Conservation (phyloP, 2,113 vertebrate genomes). For the Scortum barcoo region DNA sequence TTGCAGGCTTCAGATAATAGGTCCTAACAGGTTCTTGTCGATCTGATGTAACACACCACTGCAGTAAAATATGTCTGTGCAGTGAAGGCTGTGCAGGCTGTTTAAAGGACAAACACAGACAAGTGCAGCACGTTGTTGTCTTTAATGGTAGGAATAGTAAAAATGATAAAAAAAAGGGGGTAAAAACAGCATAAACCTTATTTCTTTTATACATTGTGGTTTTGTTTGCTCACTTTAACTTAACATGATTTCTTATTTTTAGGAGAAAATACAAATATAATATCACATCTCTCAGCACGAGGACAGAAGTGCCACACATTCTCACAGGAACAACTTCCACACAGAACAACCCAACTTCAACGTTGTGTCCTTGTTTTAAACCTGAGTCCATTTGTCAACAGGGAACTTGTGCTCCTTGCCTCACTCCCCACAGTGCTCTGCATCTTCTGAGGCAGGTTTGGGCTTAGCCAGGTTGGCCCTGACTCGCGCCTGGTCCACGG, state of each 20-base stretch:
- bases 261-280: constrained; percentile 5
- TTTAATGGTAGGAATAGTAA: constrained; percentile 13
- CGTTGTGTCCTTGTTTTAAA: not conserved
- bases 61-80: too few species aligned
- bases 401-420: fast-evolving
- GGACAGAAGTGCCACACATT: not conserved
- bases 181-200: constrained; percentile 5
- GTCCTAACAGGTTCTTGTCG: too few species aligned
- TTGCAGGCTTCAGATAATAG: too few species aligned
- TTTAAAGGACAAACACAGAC: not conserved
- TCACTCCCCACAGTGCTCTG: constrained; percentile 67
- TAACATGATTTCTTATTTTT: not conserved
- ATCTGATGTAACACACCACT: too few species aligned
- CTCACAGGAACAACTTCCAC: not conserved
- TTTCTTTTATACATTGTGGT: not conserved
- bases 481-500: constrained; percentile 94
- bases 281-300: constrained; percentile 1
- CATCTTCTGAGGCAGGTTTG: constrained; percentile 77
- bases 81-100: too few species aligned
- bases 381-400: not conserved
- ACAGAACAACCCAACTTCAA: not conserved
- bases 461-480: constrained; percentile 86
- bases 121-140: not conserved
- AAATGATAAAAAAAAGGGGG: not conserved
- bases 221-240: not conserved